These are phyloP conservation scores for Synanthedon andrenaeformis DNA, from an alignment of 2,888 invertebrate genomes.

Conservation along the genomic window DNA sequence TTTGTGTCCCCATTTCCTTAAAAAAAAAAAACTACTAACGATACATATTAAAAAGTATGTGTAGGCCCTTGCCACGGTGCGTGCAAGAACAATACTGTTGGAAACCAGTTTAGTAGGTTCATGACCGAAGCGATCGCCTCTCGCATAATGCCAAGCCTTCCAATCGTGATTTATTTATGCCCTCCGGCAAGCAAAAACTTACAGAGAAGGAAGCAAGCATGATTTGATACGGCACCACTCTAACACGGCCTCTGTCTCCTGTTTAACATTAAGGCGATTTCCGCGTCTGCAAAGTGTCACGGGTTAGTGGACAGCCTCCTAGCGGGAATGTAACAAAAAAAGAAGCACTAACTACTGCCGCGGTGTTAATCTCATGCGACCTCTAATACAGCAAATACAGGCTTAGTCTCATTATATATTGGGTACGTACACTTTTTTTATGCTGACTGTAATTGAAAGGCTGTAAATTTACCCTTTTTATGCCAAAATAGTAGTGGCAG, in stretches of 20 bases:
- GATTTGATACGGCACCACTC: slow-evolving; percentile 14
- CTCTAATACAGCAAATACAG: background rate
- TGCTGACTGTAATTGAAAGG: too few relatives aligned
- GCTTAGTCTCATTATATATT: too few relatives aligned
- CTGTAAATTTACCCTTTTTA: too few relatives aligned
- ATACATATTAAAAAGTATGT: background rate
- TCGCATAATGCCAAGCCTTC: slow-evolving; percentile 39
- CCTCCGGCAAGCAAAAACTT: slow-evolving; percentile 22
- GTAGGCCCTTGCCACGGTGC: slow-evolving; percentile 3
- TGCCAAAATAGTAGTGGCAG: too few relatives aligned
- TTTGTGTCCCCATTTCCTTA: too few relatives aligned
- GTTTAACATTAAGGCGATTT: background rate
- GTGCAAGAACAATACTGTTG: slow-evolving; percentile 36
- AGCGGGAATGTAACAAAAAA: background rate
- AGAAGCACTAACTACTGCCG: background rate
- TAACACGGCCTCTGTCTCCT: slow-evolving; percentile 14
- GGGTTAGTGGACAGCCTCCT: background rate
- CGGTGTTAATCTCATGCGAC: background rate
- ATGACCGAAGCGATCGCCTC: slow-evolving; percentile 50
- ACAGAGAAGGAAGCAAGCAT: slow-evolving; percentile 17
- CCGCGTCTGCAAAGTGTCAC: background rate
- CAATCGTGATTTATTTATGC: slow-evolving; percentile 40
- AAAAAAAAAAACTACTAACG: too few relatives aligned
- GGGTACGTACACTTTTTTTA: too few relatives aligned
- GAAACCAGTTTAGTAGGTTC: slow-evolving; percentile 64